Conservation (phyloP, 2,113 vertebrate genomes). For the Sylvia atricapilla region DNA sequence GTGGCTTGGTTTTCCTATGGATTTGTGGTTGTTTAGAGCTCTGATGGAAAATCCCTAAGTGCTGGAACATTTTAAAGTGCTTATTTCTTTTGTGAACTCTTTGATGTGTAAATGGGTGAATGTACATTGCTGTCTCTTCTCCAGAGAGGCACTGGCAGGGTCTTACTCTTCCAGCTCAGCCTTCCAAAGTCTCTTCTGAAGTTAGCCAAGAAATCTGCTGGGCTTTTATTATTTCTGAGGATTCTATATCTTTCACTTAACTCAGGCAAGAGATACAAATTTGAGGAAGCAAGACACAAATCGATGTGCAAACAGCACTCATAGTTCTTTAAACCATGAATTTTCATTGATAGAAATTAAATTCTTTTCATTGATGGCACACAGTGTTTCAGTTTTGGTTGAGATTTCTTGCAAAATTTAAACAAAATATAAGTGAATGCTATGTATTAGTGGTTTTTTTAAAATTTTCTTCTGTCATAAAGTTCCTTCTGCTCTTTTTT, state of each 20-base stretch:
- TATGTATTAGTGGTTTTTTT: neutral
- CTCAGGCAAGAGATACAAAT: neutral
- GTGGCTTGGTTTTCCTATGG: neutral
- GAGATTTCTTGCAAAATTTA: neutral
- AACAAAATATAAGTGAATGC: neutral
- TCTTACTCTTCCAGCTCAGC: neutral
- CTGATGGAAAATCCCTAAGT: neutral
- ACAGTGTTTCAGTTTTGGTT: neutral
- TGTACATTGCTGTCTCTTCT: neutral
- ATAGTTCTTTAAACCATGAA: neutral
- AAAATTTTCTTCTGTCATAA: neutral
- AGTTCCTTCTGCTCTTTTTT: neutral
- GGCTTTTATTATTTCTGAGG: neutral
- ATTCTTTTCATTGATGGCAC: neutral
- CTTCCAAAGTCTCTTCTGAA: neutral
- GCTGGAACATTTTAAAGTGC: neutral
- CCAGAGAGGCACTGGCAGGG: neutral
- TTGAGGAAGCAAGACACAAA: neutral
- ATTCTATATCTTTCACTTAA: neutral
- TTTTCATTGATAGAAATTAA: neutral
- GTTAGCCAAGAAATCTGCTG: neutral
- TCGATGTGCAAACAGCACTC: rapidly evolving
- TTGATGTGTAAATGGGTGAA: neutral
- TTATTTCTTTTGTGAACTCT: neutral
- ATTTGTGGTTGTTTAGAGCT: neutral